Evolutionary conservation across 1,140 invertebrate species (phyloP), one percentile per base, ranked within the genome.

Genomic region (Anadara kagoshimensis): DNA sequence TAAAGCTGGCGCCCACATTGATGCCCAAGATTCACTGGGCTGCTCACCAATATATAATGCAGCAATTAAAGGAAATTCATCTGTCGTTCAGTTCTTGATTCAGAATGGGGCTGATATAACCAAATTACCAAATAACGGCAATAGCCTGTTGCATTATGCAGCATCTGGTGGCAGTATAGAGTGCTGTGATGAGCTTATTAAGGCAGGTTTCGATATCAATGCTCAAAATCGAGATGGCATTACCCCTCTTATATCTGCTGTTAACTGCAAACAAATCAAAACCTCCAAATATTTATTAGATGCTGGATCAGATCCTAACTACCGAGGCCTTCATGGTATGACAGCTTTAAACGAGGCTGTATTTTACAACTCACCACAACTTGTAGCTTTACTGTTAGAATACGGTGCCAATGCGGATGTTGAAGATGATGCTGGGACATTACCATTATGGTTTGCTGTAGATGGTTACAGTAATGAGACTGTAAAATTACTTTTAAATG

Each of bases 101-200:
- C 73, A 63, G 62, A 80, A 66, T 47, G 79, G 79, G 61, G 85
- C 78, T 63, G 85, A 82, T 78, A 63, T 86, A 24, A 79, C 75
- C 36, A 79, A 75, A 75, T 76, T 69, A 61, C 79, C 80, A 66
- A 81, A 78, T 64, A 85, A 83, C 44, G 79, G 78, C n/a, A 80
- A 87, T 64, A 83, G 81, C 10, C 79, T 88, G 11, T 72, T 89
- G 4, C 88, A 89, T 69, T 83, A 81, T 70, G 86, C 86, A 49
- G 88, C 87, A 11, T 80, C 79, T 5, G 80, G 81, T 56, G 86
- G 86, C 3, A 86, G 82, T 67, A 75, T 84, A 7, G 76, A 80
- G 29, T 87, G 86, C 59, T 87, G 86, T 57, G 59, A 77, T 29
- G 80, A 83, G 45, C 73, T 89, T 0, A 70, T 86, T 0, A 49